Evolutionary conservation across 2,113 vertebrate species (phyloP).

Genomic region (Paedocypris sp.): DNA sequence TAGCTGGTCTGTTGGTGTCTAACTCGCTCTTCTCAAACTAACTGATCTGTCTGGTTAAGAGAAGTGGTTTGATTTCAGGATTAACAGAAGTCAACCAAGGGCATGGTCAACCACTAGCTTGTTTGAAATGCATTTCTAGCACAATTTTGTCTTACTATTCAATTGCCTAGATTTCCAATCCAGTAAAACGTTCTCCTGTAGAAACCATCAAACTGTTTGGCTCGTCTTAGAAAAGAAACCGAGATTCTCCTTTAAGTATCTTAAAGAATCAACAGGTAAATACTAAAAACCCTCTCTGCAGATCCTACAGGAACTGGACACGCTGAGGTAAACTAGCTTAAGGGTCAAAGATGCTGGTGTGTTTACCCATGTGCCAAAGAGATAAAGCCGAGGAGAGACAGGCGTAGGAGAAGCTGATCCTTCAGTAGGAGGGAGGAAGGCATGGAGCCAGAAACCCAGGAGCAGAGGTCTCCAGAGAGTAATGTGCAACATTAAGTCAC

Average conservation of each 20-base stretch:
- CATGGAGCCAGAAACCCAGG: neutral
- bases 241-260: too few relatives aligned
- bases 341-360: constrained; percentile 1
- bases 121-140: too few relatives aligned
- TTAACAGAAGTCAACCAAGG: neutral
- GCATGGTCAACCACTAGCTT: too few relatives aligned
- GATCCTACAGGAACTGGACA: constrained; percentile 6
- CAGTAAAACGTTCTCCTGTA: too few relatives aligned
- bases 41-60: neutral
- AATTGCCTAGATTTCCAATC: too few relatives aligned
- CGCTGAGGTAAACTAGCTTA: neutral
- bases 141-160: too few relatives aligned
- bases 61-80: neutral
- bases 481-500: constrained; percentile 17
- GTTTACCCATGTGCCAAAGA: constrained; percentile 7
- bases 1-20: neutral
- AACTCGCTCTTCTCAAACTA: neutral
- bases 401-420: neutral
- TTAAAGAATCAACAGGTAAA: neutral
- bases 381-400: neutral
- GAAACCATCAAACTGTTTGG: too few relatives aligned
- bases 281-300: neutral
- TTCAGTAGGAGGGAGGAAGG: neutral
- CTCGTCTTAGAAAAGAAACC: too few relatives aligned
- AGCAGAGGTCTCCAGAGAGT: neutral